A percentile compares a stretch with the other conserved stretches of the same genome.
Conservation (phyloP, 2,113 vertebrate genomes). For the Abramis brama region DNA sequence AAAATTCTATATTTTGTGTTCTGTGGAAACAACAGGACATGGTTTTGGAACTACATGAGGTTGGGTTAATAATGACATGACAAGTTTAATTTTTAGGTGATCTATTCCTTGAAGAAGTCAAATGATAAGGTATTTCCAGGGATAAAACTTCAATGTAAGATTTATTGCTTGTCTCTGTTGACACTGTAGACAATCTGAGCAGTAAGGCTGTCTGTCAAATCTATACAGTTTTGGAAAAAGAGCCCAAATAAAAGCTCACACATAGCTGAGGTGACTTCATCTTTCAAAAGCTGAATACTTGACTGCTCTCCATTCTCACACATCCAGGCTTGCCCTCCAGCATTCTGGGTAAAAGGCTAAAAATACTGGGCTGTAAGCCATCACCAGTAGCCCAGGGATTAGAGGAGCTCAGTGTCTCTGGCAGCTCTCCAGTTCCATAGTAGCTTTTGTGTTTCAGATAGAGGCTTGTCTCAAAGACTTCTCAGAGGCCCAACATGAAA, state of each 20-base stretch:
- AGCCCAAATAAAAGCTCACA: conserved; percentile 49
- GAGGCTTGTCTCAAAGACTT: conserved; percentile 62
- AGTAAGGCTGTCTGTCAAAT: neutral
- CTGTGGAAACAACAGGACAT: neutral
- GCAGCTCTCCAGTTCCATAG: conserved; percentile 62
- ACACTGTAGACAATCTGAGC: neutral
- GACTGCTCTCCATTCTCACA: conserved; percentile 56
- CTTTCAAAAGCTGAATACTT: conserved; percentile 60
- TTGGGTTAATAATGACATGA: neutral
- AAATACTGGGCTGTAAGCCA: conserved; percentile 65
- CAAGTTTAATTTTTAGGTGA: neutral
- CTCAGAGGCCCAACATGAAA: conserved; percentile 64
- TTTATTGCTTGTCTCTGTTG: neutral
- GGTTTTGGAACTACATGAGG: neutral
- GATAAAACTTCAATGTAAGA: neutral
- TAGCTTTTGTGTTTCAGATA: conserved; percentile 62
- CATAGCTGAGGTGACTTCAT: conserved; percentile 54
- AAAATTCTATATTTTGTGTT: neutral
- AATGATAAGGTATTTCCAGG: neutral
- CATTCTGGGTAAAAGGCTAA: conserved; percentile 61
- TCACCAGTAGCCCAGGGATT: conserved; percentile 65
- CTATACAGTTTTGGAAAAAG: conserved; percentile 24
- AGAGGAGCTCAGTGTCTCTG: conserved; percentile 64
- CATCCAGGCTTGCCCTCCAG: conserved; percentile 51
- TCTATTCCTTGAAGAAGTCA: neutral